Evolutionary conservation across 2,797 vertebrate genomes (phyloP).

Genomic region (Sorex maritimensis): DNA sequence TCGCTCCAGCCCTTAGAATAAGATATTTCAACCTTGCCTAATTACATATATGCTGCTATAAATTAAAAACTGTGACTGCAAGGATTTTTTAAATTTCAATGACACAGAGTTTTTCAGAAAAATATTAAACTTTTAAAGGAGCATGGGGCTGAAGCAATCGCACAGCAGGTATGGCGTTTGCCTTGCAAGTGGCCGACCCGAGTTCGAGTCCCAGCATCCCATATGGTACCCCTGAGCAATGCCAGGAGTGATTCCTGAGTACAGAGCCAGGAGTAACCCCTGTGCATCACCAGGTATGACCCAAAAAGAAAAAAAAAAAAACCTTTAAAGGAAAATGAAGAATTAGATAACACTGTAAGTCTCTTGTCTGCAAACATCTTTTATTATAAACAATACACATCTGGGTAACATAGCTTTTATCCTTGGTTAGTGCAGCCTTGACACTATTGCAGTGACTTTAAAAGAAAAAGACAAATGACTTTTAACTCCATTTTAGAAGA

Average conservation of each 20-base stretch:
- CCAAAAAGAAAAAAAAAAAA: background rate
- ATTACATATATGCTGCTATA: background rate
- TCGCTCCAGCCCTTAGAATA: background rate
- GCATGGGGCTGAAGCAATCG: no score
- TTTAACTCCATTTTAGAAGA: constrained; percentile 63
- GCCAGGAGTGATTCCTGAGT: no score
- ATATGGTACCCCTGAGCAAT: no score
- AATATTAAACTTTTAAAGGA: constrained; percentile 29
- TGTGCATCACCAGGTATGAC: no score
- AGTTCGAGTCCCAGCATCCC: no score
- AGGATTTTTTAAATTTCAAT: background rate
- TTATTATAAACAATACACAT: constrained; percentile 36
- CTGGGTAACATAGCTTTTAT: constrained; percentile 69
- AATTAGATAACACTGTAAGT: constrained; percentile 34
- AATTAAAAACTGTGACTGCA: background rate
- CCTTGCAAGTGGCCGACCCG: no score
- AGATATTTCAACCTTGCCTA: constrained; percentile 54
- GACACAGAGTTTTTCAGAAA: constrained; percentile 43
- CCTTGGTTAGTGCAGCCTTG: constrained; percentile 45
- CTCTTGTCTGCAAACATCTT: constrained; percentile 34
- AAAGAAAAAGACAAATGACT: constrained; percentile 71
- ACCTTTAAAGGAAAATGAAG: constrained; percentile 38
- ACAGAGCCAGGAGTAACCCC: no score
- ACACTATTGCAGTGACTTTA: constrained; percentile 68
- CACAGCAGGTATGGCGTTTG: no score